These are phyloP conservation scores for Pomatostomus ruficeps DNA, from an alignment of 2,113 vertebrate genomes.

Conservation along the genomic window DNA sequence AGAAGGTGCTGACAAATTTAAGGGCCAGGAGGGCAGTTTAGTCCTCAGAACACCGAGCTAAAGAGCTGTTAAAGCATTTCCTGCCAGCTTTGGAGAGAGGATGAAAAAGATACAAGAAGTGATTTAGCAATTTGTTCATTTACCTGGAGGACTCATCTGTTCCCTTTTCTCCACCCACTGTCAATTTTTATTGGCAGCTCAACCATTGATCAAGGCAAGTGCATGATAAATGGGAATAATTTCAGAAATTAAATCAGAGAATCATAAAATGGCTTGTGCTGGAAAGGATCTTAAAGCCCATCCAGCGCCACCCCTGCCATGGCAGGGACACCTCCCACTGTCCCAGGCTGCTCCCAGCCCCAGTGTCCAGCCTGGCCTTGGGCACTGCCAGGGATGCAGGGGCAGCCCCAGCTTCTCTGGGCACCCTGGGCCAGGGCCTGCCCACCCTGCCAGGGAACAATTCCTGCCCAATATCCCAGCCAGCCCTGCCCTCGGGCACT, in stretches of 20 bases:
- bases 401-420: not conserved
- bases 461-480: not conserved
- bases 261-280: not conserved
- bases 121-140: not conserved
- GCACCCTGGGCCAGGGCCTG: not conserved
- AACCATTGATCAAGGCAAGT: not conserved
- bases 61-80: conserved; percentile 47
- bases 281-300: rapidly evolving
- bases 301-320: rapidly evolving
- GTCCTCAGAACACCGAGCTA: not conserved
- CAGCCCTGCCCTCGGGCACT: not conserved
- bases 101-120: conserved; percentile 16
- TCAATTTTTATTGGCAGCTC: not conserved
- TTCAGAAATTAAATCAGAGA: not conserved
- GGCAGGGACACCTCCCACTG: not conserved
- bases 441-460: not conserved
- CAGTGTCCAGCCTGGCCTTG: not conserved
- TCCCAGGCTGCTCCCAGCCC: not conserved
- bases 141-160: not conserved
- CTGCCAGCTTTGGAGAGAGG: conserved; percentile 7
- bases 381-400: not conserved
- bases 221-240: not conserved
- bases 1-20: not conserved
- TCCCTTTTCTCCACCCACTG: not conserved
- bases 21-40: not conserved